Evolutionary conservation across 64 coral and sea anemone species (phyloP), one percentile per base, ranked within the genome.

Genomic region (Hydrozoanthus tunicans): DNA sequence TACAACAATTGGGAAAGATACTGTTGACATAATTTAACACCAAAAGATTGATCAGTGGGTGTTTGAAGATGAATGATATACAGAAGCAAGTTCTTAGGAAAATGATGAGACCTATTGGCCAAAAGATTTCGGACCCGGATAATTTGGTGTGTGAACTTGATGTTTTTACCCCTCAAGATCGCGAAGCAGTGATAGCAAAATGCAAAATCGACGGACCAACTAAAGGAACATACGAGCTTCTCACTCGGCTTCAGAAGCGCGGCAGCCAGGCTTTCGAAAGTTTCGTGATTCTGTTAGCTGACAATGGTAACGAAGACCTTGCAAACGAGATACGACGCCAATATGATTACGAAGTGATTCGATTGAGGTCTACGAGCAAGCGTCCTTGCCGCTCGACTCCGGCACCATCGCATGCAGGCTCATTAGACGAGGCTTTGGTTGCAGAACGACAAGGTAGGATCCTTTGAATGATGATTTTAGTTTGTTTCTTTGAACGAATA

Each of bases 201-300:
- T 32, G 6, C 9, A 51, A 0, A 7, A 73, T 73, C 17, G 0
- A 51, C 13, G 83, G 67, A 11, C 15, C 3, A 27, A 73, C 7
- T 1, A 59, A 59, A 24, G 83, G 23, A 86, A 32, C 83, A 73
- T 5, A 58, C 7, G 55, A 72, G 11, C 83, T 86, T 72, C 6
- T 86, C 32, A 26, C 9, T 25, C 67, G 55, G n/a, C 83, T 86
- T 9, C 71, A 58, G 67, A 86, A 86, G 54, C 83, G 83, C 23
- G 83, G 83, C 27, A 15, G 9, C 53, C 57, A 59, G 0, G 83
- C 83, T 60, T 86, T 27, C 27, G 6, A 2, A 4, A 25, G 9
- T 43, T 86, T 86, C 9, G 11, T 86, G 7, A 56, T 9, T 4
- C 0, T 8, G 8, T 7, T 86, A 56, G n/a, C 4, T 8, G 0